Evolutionary conservation across 2,113 vertebrate species (phyloP).

Genomic region (Casuarius casuarius): DNA sequence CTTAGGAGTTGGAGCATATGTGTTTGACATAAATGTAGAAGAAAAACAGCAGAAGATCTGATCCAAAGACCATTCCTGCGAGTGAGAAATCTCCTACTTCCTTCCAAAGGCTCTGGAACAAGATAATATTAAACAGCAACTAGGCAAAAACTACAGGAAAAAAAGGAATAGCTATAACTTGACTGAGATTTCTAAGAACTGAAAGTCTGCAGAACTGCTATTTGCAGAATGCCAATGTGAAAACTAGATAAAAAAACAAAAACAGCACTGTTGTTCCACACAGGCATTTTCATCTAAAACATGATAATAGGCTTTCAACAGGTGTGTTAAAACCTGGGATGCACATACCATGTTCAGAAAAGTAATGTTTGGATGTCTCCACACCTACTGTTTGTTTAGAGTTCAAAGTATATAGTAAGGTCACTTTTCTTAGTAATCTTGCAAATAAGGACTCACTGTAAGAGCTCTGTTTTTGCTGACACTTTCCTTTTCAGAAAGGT

Average conservation of each 20-base stretch:
- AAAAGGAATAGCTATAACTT: accelerated
- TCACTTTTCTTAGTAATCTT: background rate
- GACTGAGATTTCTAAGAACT: background rate
- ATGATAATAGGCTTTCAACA: background rate
- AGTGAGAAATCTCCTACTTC: background rate
- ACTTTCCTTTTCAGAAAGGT: background rate
- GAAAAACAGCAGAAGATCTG: background rate
- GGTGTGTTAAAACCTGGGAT: background rate
- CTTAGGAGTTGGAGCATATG: background rate
- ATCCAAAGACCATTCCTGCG: background rate
- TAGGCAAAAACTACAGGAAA: background rate
- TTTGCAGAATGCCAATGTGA: background rate
- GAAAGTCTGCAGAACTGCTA: background rate
- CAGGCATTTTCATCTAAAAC: background rate
- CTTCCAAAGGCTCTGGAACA: background rate
- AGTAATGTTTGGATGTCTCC: background rate
- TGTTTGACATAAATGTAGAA: background rate
- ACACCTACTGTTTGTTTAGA: background rate
- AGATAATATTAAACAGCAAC: background rate
- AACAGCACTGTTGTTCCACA: background rate
- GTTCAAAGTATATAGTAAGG: background rate
- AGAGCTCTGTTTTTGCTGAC: background rate
- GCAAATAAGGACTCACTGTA: background rate
- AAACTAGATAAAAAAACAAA: background rate
- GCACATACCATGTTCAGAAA: background rate